A percentile compares a stretch with the other conserved stretches of the same genome.
Conservation (phyloP, 2,888 invertebrate genomes). For the Odontomyia ornata region DNA sequence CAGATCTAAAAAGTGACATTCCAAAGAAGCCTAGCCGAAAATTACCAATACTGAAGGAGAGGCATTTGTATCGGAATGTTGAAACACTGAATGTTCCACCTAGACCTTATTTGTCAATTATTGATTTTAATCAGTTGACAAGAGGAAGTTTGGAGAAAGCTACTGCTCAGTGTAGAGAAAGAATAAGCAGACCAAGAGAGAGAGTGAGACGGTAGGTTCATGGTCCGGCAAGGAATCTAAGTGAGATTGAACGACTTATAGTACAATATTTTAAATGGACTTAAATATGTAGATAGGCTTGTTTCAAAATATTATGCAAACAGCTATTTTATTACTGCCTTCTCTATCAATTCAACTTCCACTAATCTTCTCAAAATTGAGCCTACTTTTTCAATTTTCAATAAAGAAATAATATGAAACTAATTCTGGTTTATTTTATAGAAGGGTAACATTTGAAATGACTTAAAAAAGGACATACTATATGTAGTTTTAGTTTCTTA, state of each 20-base stretch:
- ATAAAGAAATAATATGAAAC: no score
- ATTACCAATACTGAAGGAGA: conserved; percentile 50
- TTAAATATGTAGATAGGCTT: not conserved
- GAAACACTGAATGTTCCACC: conserved; percentile 64
- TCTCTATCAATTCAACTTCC: no score
- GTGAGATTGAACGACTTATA: not conserved
- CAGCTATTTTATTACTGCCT: no score
- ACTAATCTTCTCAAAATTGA: no score
- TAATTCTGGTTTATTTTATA: no score
- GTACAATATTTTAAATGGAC: not conserved
- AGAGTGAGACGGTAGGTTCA: not conserved
- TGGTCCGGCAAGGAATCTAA: not conserved
- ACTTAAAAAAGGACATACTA: no score
- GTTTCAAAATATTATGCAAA: not conserved
- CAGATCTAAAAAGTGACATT: conserved; percentile 55
- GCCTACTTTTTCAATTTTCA: no score
- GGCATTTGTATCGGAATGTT: conserved; percentile 46
- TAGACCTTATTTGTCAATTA: conserved; percentile 75
- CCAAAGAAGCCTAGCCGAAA: conserved; percentile 49
- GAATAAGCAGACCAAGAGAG: conserved; percentile 25
- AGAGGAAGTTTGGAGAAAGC: conserved; percentile 69
- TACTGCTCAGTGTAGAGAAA: conserved; percentile 50
- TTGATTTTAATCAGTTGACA: conserved; percentile 77
- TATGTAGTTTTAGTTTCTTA: no score
- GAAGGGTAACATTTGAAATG: no score